Evolutionary conservation across 64 coral and sea anemone species (phyloP).

Genomic region (Pachyseris speciosa): DNA sequence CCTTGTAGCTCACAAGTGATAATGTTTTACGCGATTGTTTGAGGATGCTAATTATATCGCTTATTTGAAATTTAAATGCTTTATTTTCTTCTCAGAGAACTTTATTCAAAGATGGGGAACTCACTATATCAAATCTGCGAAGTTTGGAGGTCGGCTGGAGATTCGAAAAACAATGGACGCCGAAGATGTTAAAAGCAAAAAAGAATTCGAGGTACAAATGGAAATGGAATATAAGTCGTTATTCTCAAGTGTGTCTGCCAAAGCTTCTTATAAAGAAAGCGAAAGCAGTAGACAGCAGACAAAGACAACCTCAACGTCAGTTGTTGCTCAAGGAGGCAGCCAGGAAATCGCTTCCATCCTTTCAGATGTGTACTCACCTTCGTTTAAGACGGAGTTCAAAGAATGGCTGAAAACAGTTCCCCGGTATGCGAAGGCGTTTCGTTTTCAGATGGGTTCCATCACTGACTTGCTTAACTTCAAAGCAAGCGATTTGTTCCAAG

Average conservation of each 20-base stretch:
- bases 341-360: conserved; percentile 38
- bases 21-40: no score
- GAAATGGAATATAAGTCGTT: conserved; percentile 38
- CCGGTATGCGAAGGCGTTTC: conserved; percentile 45
- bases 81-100: conserved; percentile 10
- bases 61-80: neutral
- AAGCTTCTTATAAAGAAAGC: neutral
- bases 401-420: conserved; percentile 33
- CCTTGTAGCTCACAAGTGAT: no score
- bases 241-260: conserved; percentile 20
- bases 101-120: conserved; percentile 52
- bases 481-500: neutral
- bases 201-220: conserved; percentile 9
- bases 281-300: neutral
- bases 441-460: neutral
- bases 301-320: neutral
- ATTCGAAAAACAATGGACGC: conserved; percentile 16
- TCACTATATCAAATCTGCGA: conserved; percentile 41
- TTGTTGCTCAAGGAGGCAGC: conserved; percentile 14
- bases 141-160: conserved; percentile 29
- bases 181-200: neutral
- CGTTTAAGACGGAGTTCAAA: conserved; percentile 43
- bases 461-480: conserved; percentile 25
- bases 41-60: neutral
- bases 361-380: conserved; percentile 24